A percentile compares a stretch with the other conserved stretches of the same genome.
phyloP scores from a whole-genome alignment of 1,140 invertebrate genomes.

The Tetramorium simillimum region DNA sequence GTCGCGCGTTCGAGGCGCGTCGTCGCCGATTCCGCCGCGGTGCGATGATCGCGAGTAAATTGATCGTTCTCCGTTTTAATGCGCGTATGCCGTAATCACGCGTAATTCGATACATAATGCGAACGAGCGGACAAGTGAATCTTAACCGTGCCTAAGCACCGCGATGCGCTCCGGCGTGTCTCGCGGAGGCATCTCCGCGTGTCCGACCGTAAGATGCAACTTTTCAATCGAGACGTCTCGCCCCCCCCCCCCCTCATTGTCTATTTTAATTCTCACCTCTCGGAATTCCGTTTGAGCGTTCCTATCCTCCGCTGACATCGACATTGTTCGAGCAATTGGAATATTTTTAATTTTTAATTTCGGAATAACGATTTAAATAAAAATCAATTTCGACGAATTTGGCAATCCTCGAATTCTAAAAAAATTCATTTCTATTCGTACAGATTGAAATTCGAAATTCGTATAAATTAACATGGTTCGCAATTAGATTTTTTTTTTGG shows the following conservation, averaged over 20 bases:
- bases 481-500: not conserved
- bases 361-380: too few relatives aligned
- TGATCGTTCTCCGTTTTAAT: conserved; percentile 55
- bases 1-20: conserved; percentile 15
- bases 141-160: conserved; percentile 25
- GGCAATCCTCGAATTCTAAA: not conserved
- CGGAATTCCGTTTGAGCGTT: not conserved
- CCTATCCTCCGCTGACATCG: not conserved
- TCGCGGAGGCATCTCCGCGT: not conserved
- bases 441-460: not conserved
- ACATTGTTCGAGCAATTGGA: not conserved
- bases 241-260: not conserved
- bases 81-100: conserved; percentile 35
- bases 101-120: conserved; percentile 56
- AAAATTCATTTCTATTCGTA: not conserved
- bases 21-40: conserved; percentile 51
- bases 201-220: not conserved
- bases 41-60: conserved; percentile 54
- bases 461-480: not conserved
- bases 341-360: not conserved
- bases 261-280: not conserved
- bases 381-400: not conserved
- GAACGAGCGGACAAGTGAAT: conserved; percentile 42
- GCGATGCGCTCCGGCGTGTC: not conserved
- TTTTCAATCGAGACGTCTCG: not conserved